A percentile compares a stretch with the other conserved stretches of the same genome.
These are phyloP conservation scores for Pristionchus maxplancki DNA, from an alignment of 2,888 invertebrate species.

Conservation along the genomic window DNA sequence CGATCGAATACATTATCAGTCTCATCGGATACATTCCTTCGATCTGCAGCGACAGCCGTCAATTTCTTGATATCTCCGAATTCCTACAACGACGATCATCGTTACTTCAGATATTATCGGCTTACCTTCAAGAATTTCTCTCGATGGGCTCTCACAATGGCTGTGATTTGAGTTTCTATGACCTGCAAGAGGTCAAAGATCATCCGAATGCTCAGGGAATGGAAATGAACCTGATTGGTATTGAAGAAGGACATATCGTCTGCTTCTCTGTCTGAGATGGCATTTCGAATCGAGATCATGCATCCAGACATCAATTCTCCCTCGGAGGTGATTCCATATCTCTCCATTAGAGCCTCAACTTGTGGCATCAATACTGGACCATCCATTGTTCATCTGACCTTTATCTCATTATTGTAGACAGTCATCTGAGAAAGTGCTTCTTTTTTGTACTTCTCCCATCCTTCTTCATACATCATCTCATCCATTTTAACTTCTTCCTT, in stretches of 20 bases:
- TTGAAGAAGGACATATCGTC: constrained; percentile 76
- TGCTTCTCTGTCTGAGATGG: constrained; percentile 72
- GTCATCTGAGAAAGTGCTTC: constrained; percentile 54
- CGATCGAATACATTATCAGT: constrained; percentile 41
- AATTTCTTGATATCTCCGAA: constrained; percentile 42
- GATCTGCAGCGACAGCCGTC: background rate
- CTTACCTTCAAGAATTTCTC: constrained; percentile 48
- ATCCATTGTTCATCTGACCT: constrained; percentile 50
- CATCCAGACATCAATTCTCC: constrained; percentile 72
- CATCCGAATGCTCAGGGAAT: background rate
- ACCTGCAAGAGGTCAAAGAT: constrained; percentile 42
- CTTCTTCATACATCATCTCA: constrained; percentile 60
- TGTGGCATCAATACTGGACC: background rate
- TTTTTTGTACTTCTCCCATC: constrained; percentile 59
- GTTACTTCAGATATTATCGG: background rate
- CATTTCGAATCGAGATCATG: constrained; percentile 67
- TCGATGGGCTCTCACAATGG: constrained; percentile 23
- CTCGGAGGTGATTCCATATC: constrained; percentile 72
- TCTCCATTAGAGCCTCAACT: constrained; percentile 65
- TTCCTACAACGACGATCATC: background rate
- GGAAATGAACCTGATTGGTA: constrained; percentile 66
- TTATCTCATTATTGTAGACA: constrained; percentile 61
- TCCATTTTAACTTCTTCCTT: constrained; percentile 56
- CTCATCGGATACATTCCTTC: background rate
- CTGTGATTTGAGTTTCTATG: constrained; percentile 43